A percentile compares a stretch with the other conserved stretches of the same genome.
Conservation (phyloP, 2,888 invertebrate species). For the Drosophila tripunctata region DNA sequence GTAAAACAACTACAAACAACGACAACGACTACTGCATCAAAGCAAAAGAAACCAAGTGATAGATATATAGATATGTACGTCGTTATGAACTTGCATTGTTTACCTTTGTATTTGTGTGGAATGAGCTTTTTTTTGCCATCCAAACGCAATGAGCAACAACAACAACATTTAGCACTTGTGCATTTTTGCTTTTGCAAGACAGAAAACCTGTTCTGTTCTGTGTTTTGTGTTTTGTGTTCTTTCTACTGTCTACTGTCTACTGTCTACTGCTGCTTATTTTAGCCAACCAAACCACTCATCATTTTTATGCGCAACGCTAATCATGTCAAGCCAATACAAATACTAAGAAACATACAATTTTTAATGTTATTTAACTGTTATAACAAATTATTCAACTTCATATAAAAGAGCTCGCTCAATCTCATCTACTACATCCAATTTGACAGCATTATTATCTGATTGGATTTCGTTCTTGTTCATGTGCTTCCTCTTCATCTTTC, state of each 20-base stretch:
- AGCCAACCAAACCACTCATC: slow-evolving; percentile 23
- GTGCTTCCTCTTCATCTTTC: background rate
- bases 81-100: slow-evolving; percentile 60
- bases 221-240: slow-evolving; percentile 20
- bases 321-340: slow-evolving; percentile 1
- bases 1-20: background rate
- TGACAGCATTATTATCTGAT: too few species aligned
- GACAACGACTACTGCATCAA: slow-evolving; percentile 30
- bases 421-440: too few species aligned
- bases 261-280: too few species aligned
- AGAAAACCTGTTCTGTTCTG: slow-evolving; percentile 56
- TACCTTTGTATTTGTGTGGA: slow-evolving; percentile 39
- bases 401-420: background rate
- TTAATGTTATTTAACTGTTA: too few species aligned
- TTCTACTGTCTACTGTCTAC: too few species aligned
- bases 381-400: background rate
- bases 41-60: slow-evolving; percentile 25
- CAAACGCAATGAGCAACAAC: slow-evolving; percentile 19
- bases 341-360: background rate
- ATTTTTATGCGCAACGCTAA: slow-evolving; percentile 23
- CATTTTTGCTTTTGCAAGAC: slow-evolving; percentile 27
- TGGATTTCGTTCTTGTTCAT: background rate
- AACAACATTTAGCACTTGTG: slow-evolving; percentile 41
- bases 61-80: too few species aligned
- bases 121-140: slow-evolving; percentile 17